Base-by-base conservation (phyloP, 1,140 invertebrate genomes). In the Danaus plexippus region DNA sequence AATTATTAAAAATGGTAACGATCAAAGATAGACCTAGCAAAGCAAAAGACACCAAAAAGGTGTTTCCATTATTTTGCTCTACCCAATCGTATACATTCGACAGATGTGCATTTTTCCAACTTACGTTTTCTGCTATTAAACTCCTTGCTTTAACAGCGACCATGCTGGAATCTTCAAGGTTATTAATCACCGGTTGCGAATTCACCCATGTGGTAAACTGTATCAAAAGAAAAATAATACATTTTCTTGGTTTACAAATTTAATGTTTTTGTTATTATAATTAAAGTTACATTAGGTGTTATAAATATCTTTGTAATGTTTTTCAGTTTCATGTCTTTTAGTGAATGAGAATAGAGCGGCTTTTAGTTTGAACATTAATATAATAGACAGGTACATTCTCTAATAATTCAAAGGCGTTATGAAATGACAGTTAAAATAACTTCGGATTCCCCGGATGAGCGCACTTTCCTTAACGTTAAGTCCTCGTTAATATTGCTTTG, bases 11-110 rank as follows among this genome's bases (percentile, higher is more conserved):
- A 40, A 86, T 48, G 15, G 74, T 57, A 9, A 80, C 49, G 8
- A 76, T 44, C 43, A 75, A 12, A 9, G 75, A 73, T 32, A 79
- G 11, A 44, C 56, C 59, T 2, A 87, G 53, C 44, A 80, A 57
- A 6, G 69, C 32, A 0, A 73, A 52, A 11, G 81, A 84, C 0
- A 75, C 62, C 2, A 71, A 64, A 8, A 80, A 11, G 0, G 78
- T 75, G 0, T 71, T 61, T 6, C 80, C 77, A 59, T 87, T 68
- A 22, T 87, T 87, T 44, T 80, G 73, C 2, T 81, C 73, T 7
- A 87, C 82, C 84, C 84, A 87, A 49, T 82, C 74, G 22, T 85
- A 87, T 0, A 75, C 70, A 1, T 54, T 40, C 9, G 79, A 63
- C n/a, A 75, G 11, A 9, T 64, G 40, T 1, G 47, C 22, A 0